A percentile compares a stretch with the other conserved stretches of the same genome.
phyloP scores from a whole-genome alignment of 2,113 vertebrate genomes.

The Myiozetetes cayanensis region DNA sequence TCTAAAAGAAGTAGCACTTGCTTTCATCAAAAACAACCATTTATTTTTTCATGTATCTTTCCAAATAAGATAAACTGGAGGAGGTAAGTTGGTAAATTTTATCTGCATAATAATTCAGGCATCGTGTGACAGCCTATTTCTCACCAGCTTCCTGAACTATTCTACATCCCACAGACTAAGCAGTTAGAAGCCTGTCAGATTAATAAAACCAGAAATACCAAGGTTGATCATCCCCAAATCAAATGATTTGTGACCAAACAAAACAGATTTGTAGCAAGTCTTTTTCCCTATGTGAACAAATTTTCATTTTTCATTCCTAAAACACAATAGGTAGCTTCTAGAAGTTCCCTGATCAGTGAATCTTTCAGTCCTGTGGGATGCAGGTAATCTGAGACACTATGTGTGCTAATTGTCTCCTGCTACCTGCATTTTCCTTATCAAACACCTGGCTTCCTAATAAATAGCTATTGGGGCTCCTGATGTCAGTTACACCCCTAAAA shows the following conservation, averaged over 20 bases:
- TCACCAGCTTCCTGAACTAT: neutral
- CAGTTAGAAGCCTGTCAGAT: neutral
- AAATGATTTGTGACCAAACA: neutral
- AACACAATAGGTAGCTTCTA: neutral
- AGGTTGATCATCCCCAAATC: neutral
- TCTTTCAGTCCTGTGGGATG: neutral
- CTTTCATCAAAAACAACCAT: conserved; percentile 5
- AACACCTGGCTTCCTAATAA: neutral
- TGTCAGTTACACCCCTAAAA: neutral
- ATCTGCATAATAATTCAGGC: neutral
- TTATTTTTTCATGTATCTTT: conserved; percentile 13
- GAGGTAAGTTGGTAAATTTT: conserved; percentile 17
- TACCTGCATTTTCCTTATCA: neutral
- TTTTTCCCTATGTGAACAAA: neutral
- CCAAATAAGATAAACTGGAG: conserved; percentile 8
- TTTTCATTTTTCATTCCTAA: neutral
- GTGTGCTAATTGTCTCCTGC: neutral
- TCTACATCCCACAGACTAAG: neutral
- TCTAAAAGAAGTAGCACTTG: conserved; percentile 6
- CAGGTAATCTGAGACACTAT: neutral
- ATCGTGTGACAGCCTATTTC: neutral
- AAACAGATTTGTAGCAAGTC: neutral
- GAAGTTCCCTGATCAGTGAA: neutral
- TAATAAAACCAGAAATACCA: neutral
- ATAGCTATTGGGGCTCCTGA: neutral